These are phyloP conservation scores for Campylorhamphus procurvoides DNA, from an alignment of 2,113 vertebrate species.

Conservation along the genomic window DNA sequence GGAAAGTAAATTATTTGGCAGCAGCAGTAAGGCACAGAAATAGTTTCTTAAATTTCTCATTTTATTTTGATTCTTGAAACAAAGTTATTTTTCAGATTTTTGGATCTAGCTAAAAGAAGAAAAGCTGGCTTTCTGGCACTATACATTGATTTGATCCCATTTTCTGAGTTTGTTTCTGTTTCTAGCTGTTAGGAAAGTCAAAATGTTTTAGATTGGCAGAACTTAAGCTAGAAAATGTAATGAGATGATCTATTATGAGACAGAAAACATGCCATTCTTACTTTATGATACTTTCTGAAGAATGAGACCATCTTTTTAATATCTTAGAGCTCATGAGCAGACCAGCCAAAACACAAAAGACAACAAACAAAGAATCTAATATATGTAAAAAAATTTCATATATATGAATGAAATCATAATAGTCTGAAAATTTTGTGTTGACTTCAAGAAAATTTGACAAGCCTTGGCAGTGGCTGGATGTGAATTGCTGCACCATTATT, in stretches of 20 bases:
- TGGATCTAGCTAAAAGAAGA: background rate
- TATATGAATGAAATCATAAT: background rate
- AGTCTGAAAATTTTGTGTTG: background rate
- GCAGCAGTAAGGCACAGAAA: background rate
- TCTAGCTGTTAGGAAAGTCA: background rate
- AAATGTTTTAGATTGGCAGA: background rate
- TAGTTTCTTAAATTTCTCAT: background rate
- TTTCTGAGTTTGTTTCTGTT: background rate
- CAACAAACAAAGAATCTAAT: background rate
- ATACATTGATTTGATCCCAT: background rate
- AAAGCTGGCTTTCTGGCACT: background rate
- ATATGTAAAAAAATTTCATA: background rate
- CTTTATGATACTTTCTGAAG: background rate
- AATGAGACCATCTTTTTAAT: background rate
- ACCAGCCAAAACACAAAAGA: background rate
- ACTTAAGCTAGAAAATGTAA: background rate
- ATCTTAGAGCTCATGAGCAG: background rate
- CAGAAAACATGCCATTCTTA: background rate
- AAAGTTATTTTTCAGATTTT: background rate
- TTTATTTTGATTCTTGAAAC: background rate
- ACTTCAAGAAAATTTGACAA: background rate
- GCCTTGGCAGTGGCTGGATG: fast-evolving
- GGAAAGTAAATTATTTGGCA: background rate
- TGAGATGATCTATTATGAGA: background rate
- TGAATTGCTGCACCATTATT: background rate